Conservation (phyloP, 2,797 vertebrate species). For the Sus cebifrons region DNA sequence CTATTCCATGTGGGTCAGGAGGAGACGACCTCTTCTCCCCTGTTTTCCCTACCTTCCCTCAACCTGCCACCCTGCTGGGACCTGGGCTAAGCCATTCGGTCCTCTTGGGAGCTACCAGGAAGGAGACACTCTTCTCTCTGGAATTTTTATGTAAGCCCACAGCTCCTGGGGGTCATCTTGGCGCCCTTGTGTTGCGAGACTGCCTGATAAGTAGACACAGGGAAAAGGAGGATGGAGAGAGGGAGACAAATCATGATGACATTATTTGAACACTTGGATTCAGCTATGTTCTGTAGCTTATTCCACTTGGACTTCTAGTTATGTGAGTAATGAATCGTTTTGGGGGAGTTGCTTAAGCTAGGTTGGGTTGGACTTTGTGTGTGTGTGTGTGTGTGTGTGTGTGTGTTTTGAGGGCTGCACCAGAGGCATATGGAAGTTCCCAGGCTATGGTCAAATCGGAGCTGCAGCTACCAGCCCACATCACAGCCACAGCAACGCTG, state of each 20-base stretch:
- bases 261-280: not conserved
- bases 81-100: not conserved
- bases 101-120: not conserved
- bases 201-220: not conserved
- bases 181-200: not conserved
- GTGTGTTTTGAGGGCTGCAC: no score
- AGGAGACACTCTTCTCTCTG: not conserved
- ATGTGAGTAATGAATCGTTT: not conserved
- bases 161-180: not conserved
- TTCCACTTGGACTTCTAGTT: not conserved
- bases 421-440: no score
- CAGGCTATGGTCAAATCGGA: no score
- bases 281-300: not conserved
- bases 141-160: not conserved
- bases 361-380: not conserved
- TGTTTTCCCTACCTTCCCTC: not conserved
- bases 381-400: no score
- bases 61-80: not conserved
- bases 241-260: not conserved
- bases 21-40: not conserved
- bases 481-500: no score
- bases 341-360: not conserved
- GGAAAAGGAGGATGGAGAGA: not conserved
- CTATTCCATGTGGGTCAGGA: not conserved
- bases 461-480: no score